Evolutionary conservation across 2,797 vertebrate genomes (phyloP), one percentile per base, ranked within the genome.

Genomic region (Melopsittacus undulatus): DNA sequence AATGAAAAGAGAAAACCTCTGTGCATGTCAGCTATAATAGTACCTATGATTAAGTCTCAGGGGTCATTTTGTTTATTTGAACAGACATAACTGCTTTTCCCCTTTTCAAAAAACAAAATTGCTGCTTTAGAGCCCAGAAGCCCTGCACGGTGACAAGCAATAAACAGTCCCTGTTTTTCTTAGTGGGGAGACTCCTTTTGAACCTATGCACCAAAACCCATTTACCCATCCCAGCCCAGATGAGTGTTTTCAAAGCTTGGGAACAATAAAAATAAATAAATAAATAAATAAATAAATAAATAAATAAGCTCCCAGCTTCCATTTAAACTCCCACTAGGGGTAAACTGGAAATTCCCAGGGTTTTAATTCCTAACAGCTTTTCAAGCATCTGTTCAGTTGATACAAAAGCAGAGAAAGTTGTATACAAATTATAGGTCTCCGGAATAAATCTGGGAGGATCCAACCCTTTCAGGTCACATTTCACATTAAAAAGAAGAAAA

Each of bases 131-230:
- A 86, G 94, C 96, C 93, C 94, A 97, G 97, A 97, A 98, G 92
- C 92, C 93, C 92, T 67, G 77, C 72, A 51, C 0, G 3, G 89
- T 95, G 93, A 97, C 86, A 91, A 72, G 93, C 92, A 92, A 80
- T 34, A 62, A 75, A 66, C 62, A 97, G 97, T 97, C 98, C 97
- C 97, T 97, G 96, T 97, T 97, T 97, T 97, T 96, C 96, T 86
- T 62, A 42, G 95, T 11, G 38, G 67, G 92, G 88, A 94, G 88
- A 93, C 90, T 96, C 95, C 91, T 95, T 95, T 90, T 88, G 92
- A 97, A 96, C 86, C 78, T 73, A 84, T 81, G 87, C 79, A 90
- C 77, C 90, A 76, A 95, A 95, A 52, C 49, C 57, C 86, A 74
- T 24, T 81, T 95, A 87, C 89, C 30, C 72, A 90, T 27, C 70